Evolutionary conservation across 35 echinoderm and acorn worm genomes (phyloP).

Genomic region (Holothuria glaberrima): DNA sequence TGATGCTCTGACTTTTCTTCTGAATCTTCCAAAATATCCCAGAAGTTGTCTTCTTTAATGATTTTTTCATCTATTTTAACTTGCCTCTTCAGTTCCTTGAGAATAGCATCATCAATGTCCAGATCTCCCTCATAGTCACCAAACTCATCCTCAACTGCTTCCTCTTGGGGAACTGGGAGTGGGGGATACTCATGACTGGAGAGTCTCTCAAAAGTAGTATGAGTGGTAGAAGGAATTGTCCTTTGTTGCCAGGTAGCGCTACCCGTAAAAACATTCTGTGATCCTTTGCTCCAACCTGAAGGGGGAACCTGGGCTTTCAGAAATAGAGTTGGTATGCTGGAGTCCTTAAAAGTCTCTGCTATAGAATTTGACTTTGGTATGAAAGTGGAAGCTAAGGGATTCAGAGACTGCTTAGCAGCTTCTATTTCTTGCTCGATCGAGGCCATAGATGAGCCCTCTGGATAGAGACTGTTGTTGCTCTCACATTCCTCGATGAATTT

Average conservation of each 20-base stretch:
- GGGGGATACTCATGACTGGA: not conserved
- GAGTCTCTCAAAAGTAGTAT: not conserved
- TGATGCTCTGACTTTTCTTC: not conserved
- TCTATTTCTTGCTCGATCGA: constrained; percentile 71
- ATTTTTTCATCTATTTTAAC: constrained; percentile 25
- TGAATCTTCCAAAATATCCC: constrained; percentile 13
- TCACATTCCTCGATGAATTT: constrained; percentile 84
- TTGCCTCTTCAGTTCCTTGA: constrained; percentile 73
- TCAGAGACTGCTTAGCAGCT: constrained; percentile 70
- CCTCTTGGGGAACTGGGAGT: not conserved
- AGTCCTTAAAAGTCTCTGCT: no score
- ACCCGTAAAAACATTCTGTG: no score
- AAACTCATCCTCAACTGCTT: constrained; percentile 35
- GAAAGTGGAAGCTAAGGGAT: constrained; percentile 56
- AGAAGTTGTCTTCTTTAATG: not conserved
- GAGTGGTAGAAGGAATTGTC: no score
- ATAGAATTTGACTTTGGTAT: not conserved
- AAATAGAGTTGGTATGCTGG: no score
- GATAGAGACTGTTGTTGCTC: constrained; percentile 70
- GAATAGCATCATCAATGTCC: constrained; percentile 71
- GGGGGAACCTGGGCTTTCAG: no score
- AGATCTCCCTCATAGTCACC: constrained; percentile 72
- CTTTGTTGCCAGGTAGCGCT: no score
- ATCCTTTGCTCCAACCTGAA: no score
- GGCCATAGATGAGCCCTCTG: constrained; percentile 48